Percentiles rank a stretch among this genome's conserved stretches.
phyloP scores from a whole-genome alignment of 2,888 invertebrate species.

The Xanthia icteritia region DNA sequence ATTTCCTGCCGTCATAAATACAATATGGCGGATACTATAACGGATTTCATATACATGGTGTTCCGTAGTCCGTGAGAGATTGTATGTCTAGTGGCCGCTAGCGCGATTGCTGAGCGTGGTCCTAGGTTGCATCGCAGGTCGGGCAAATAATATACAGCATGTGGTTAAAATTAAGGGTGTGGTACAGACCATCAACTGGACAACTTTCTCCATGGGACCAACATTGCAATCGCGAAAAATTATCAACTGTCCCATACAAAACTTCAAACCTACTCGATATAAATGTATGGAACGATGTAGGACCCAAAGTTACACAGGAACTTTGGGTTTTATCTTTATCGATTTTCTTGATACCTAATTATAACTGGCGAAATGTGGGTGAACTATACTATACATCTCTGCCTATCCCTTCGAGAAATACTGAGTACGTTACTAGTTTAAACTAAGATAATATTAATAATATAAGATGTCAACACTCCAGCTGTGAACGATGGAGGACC shows the following conservation, averaged over 20 bases:
- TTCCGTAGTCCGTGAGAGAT: constrained; percentile 4
- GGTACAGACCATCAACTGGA: no score
- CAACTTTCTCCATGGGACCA: no score
- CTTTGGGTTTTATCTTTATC: neutral
- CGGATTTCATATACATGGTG: constrained; percentile 12
- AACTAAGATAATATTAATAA: constrained; percentile 2
- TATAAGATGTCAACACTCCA: neutral
- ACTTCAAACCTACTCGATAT: no score
- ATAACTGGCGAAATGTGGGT: neutral
- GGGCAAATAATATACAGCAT: neutral
- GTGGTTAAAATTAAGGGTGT: no score
- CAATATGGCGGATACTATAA: constrained; percentile 42
- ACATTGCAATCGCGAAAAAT: no score
- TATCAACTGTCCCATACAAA: no score
- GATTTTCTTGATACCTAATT: neutral
- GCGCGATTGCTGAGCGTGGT: neutral
- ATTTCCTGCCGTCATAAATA: constrained; percentile 51
- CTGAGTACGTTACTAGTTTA: neutral
- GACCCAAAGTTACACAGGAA: no score
- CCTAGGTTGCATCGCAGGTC: neutral
- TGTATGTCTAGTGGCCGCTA: neutral
- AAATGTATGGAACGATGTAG: no score
- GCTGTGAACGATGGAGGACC: neutral
- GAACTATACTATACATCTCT: neutral
- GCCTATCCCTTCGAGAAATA: neutral